Evolutionary conservation across 2,113 vertebrate species (phyloP).

Genomic region (Xenopus borealis): DNA sequence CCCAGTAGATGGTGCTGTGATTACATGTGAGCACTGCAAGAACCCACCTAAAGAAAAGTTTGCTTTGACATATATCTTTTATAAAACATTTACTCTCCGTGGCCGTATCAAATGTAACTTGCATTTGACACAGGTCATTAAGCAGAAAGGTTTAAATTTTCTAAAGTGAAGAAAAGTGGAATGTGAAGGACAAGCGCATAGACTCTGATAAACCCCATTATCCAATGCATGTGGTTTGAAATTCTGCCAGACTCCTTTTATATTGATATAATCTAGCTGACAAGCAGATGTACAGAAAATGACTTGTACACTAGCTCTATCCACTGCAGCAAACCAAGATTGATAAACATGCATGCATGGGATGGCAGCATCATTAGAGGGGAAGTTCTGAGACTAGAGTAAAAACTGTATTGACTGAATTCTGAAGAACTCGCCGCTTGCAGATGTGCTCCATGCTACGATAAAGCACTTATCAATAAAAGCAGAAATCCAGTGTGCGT

Average conservation of each 20-base stretch:
- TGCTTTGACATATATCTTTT: constrained; percentile 34
- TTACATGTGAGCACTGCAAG: constrained; percentile 8
- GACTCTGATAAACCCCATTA: constrained; percentile 21
- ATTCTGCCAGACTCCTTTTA: constrained; percentile 20
- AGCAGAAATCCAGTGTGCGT: neutral
- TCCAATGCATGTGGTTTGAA: constrained; percentile 1
- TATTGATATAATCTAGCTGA: constrained; percentile 7
- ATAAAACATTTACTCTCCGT: constrained; percentile 18
- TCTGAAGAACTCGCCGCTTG: neutral
- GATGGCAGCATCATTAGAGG: neutral
- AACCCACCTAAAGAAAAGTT: neutral
- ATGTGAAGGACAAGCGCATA: constrained; percentile 30
- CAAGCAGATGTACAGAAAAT: constrained; percentile 32
- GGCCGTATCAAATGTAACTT: constrained; percentile 41
- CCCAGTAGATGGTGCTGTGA: constrained; percentile 33
- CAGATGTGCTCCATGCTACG: neutral
- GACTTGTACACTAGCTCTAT: constrained; percentile 18
- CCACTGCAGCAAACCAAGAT: constrained; percentile 1
- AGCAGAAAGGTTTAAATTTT: constrained; percentile 41
- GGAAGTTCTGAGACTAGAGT: neutral
- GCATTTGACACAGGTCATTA: constrained; percentile 44
- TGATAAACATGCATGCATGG: constrained; percentile 4
- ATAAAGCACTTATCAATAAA: neutral
- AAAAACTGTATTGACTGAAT: neutral
- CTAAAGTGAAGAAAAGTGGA: constrained; percentile 34